A percentile compares a stretch with the other conserved stretches of the same genome.
These are phyloP conservation scores for Carollia perspicillata DNA, from an alignment of 2,113 vertebrate genomes.

Conservation along the genomic window DNA sequence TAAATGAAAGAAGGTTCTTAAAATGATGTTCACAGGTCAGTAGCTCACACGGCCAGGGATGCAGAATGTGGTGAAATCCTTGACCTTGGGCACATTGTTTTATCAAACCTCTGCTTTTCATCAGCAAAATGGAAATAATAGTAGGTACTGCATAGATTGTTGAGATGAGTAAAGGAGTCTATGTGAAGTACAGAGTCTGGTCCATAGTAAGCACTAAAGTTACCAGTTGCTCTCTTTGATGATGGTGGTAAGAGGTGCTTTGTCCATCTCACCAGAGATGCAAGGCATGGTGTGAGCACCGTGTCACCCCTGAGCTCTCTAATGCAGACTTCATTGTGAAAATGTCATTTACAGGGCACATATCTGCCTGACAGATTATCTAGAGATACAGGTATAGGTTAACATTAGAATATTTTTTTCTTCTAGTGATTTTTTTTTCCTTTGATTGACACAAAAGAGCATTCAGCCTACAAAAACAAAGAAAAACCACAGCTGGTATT, in stretches of 20 bases:
- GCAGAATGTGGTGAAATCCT: not conserved
- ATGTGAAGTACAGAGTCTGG: not conserved
- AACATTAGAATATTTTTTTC: not conserved
- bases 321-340: not conserved
- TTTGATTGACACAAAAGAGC: not conserved
- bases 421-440: not conserved
- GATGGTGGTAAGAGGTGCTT: not conserved
- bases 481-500: not conserved
- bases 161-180: not conserved
- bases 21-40: not conserved
- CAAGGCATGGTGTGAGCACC: not conserved
- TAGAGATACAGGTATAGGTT: not conserved
- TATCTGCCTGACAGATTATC: not conserved
- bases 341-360: not conserved
- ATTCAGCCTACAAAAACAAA: not conserved
- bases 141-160: not conserved
- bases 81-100: not conserved
- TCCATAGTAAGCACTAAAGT: not conserved
- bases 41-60: not conserved
- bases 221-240: not conserved
- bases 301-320: not conserved
- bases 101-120: not conserved
- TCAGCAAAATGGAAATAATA: not conserved
- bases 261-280: not conserved
- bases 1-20: not conserved